Evolutionary conservation across 2,888 invertebrate species (phyloP).

Genomic region (Deroplatys truncata): DNA sequence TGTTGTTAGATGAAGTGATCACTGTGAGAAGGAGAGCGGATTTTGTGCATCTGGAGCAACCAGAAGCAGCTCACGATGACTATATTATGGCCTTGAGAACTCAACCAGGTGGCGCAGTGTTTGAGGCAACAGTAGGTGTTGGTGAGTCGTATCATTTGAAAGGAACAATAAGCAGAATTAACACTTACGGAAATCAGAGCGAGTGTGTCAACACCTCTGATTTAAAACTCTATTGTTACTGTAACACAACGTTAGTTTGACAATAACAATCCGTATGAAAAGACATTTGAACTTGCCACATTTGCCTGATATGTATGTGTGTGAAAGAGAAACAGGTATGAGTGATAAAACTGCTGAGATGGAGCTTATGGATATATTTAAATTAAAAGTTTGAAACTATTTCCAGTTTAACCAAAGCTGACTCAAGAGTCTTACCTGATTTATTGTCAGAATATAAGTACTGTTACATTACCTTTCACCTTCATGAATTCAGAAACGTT

Average conservation of each 20-base stretch:
- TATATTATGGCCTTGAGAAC: constrained; percentile 37
- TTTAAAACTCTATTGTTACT: constrained; percentile 75
- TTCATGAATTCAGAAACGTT: no score
- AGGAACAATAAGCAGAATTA: constrained; percentile 61
- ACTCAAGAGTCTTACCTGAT: no score
- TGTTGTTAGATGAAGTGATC: not conserved
- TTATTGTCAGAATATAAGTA: no score
- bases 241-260: constrained; percentile 37
- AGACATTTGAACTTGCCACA: no score
- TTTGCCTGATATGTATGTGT: not conserved
- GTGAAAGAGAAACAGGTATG: not conserved
- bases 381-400: no score
- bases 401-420: no score
- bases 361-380: no score
- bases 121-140: constrained; percentile 41
- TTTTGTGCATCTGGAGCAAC: not conserved
- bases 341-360: not conserved
- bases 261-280: not conserved
- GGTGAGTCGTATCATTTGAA: not conserved
- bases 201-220: constrained; percentile 69
- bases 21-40: not conserved
- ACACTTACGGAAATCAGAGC: constrained; percentile 77
- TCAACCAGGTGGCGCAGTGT: constrained; percentile 41
- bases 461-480: no score
- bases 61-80: constrained; percentile 21